Evolutionary conservation across 2,113 vertebrate genomes (phyloP), one percentile per base, ranked within the genome.

Genomic region (Oreochromis niloticus): DNA sequence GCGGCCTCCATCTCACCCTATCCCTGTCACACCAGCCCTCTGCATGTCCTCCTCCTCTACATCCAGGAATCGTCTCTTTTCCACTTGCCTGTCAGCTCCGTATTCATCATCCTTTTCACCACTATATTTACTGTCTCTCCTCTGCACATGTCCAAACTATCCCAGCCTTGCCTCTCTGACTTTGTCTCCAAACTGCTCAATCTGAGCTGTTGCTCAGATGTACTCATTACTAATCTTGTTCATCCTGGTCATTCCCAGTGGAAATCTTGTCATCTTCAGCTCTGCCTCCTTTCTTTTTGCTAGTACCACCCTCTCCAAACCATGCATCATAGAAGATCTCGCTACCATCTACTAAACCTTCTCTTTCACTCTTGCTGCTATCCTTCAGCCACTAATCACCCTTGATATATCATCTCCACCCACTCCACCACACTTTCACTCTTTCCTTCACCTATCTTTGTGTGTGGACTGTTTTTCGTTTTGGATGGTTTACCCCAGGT

Each of bases 401-500:
- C 66, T n/a, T 43, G 13, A 43, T 43, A 16, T 39, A 9, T 43
- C 1, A 7, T 71, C 39, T 39, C 0, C 39, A 43, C 7, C n/a
- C 0, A 41, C 7, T 43, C 36, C 36, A 36, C 11, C 7, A 43
- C 8, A 24, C 66, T 39, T 71, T 43, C 22, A 71, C 66, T 46
- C 43, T 71, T 43, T 43, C 39, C 39, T 71, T 43, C 12, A 71
- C 39, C 39, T 71, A 24, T 71, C 39, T 43, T 43, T 66, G 61
- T 3, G 19, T 66, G 36, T 0, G 39, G 36, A 71, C n/a, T 43
- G 0, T 68, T 43, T 71, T 41, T 71, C 1, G 0, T 71, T 4
- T 71, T 71, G n/a, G 39, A 24, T 71, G n/a, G 0, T 1, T 16
- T 41, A 71, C 66, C n/a, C n/a, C n/a, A 43, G 0, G 19, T 71